Evolutionary conservation across 2,113 vertebrate species (phyloP).

Genomic region (Furnarius figulus): DNA sequence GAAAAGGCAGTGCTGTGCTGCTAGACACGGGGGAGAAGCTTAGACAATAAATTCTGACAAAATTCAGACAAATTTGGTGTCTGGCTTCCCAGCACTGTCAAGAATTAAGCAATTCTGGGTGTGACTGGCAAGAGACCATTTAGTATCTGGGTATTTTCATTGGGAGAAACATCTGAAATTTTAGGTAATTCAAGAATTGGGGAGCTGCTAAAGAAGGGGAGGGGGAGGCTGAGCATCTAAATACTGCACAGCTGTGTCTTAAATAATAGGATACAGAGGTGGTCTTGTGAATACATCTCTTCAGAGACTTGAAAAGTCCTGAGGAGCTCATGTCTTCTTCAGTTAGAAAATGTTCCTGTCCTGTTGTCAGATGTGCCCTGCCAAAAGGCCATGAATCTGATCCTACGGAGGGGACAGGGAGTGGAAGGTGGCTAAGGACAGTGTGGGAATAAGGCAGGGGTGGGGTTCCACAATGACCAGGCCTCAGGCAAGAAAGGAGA

Average conservation of each 20-base stretch:
- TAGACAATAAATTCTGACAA: not conserved
- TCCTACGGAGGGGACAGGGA: not conserved
- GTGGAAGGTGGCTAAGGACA: not conserved
- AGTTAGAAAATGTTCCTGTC: not conserved
- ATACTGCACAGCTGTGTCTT: not conserved
- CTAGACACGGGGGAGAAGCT: not conserved
- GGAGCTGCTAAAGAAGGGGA: not conserved
- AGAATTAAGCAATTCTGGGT: slow-evolving; percentile 55
- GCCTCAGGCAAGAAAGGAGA: not conserved
- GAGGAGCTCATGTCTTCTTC: not conserved
- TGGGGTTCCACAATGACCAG: not conserved
- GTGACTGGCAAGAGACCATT: not conserved
- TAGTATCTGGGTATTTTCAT: not conserved
- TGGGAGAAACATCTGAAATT: slow-evolving; percentile 18
- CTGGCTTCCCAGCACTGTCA: not conserved
- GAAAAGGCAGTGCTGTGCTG: not conserved
- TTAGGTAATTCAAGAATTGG: not conserved
- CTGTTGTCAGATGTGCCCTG: not conserved
- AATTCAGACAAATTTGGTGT: slow-evolving; percentile 1
- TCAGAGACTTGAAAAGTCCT: not conserved
- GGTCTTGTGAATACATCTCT: not conserved
- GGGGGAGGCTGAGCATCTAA: not conserved
- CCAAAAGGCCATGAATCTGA: not conserved
- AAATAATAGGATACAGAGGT: not conserved
- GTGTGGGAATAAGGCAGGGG: not conserved